These are phyloP conservation scores for Cyprinodon variegatus DNA, from an alignment of 2,113 vertebrate species.

Conservation along the genomic window DNA sequence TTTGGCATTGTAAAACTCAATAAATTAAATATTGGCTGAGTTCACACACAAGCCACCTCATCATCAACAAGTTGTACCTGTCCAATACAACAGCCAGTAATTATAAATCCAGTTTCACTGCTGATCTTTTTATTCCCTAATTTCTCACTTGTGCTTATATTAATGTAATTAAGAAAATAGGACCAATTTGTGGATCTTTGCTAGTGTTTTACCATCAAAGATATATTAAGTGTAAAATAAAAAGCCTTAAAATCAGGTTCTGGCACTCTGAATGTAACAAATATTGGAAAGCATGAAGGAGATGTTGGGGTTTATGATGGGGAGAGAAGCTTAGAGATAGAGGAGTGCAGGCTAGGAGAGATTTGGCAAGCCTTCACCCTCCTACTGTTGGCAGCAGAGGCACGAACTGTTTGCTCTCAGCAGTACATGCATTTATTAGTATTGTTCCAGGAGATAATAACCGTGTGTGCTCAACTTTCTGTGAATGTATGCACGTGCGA, in stretches of 20 bases:
- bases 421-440: constrained; percentile 78
- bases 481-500: constrained; percentile 22
- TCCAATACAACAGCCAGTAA: constrained; percentile 41
- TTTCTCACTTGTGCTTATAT: constrained; percentile 38
- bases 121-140: constrained; percentile 2
- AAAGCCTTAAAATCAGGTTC: constrained; percentile 23
- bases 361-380: constrained; percentile 70
- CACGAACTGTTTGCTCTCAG: constrained; percentile 77
- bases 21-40: constrained; percentile 35
- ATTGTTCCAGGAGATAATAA: constrained; percentile 79
- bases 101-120: constrained; percentile 31
- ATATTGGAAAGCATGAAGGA: neutral
- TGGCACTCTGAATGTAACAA: neutral
- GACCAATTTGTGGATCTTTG: constrained; percentile 11
- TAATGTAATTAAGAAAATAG: constrained; percentile 33
- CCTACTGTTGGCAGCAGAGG: constrained; percentile 71
- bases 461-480: constrained; percentile 31
- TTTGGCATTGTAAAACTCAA: constrained; percentile 5
- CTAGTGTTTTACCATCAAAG: constrained; percentile 40
- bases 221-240: constrained; percentile 23
- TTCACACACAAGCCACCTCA: constrained; percentile 46
- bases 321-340: constrained; percentile 14
- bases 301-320: constrained; percentile 5
- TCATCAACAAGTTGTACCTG: constrained; percentile 38
- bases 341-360: constrained; percentile 48